Evolutionary conservation across 1,140 invertebrate genomes (phyloP).

Genomic region (Sycophila sp.): DNA sequence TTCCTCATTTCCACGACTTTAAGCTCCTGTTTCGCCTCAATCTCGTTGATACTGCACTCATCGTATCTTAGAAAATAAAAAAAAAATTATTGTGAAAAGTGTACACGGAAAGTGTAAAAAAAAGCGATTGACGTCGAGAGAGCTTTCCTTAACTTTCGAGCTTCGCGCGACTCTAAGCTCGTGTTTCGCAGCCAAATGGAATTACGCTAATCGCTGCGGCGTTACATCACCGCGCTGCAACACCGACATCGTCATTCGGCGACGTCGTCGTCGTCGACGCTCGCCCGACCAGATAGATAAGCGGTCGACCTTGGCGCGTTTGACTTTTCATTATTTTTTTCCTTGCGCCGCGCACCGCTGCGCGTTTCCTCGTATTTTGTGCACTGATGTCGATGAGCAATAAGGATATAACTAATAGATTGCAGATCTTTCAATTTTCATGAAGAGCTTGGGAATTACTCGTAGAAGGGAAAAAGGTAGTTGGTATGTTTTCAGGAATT

Average conservation of each 20-base stretch:
- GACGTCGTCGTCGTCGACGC: neutral
- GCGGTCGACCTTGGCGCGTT: constrained; percentile 50
- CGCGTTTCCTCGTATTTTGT: neutral
- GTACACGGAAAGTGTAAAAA: too few species aligned
- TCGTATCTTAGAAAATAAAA: too few species aligned
- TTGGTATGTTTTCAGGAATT: too few species aligned
- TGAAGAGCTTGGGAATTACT: too few species aligned
- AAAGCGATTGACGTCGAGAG: too few species aligned
- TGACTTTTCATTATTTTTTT: constrained; percentile 26
- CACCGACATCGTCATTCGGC: neutral
- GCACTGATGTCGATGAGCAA: too few species aligned
- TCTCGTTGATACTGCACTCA: too few species aligned
- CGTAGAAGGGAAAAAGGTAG: too few species aligned
- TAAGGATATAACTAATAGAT: too few species aligned
- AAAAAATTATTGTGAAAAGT: too few species aligned
- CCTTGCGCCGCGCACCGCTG: neutral
- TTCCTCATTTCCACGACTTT: too few species aligned
- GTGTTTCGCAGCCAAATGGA: constrained; percentile 46
- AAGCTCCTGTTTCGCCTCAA: too few species aligned
- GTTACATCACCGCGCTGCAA: constrained; percentile 55
- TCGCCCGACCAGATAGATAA: constrained; percentile 41
- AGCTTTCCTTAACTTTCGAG: neutral
- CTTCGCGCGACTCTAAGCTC: neutral
- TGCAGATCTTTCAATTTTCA: neutral
- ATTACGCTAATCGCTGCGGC: constrained; percentile 52